Conservation (phyloP, 2,113 vertebrate genomes). For the Emydocephalus ijimae region DNA sequence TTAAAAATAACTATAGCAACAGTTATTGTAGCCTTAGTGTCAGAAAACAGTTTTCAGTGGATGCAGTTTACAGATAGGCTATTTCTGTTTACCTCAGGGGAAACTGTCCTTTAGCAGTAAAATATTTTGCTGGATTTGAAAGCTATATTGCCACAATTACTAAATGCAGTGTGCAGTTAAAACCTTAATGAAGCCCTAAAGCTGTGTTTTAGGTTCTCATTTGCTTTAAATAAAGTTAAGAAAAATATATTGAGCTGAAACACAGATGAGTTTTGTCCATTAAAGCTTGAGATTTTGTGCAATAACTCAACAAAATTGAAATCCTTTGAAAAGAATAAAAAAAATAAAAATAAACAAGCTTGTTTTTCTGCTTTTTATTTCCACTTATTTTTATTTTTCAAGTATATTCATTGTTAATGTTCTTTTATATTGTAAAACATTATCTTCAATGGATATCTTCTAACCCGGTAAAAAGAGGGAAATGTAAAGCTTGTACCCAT, state of each 20-base stretch:
- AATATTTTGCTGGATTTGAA: conserved; percentile 9
- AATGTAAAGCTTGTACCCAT: conserved; percentile 47
- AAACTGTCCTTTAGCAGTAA: conserved; percentile 30
- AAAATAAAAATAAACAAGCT: conserved; percentile 25
- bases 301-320: conserved; percentile 16
- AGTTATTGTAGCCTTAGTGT: conserved; percentile 8
- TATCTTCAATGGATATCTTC: conserved; percentile 31
- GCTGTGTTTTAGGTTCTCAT: neutral
- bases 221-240: conserved; percentile 18
- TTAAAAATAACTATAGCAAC: neutral
- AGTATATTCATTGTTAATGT: conserved; percentile 32
- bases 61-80: neutral
- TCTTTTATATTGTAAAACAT: conserved; percentile 27
- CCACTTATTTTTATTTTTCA: conserved; percentile 2
- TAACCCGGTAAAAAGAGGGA: conserved; percentile 31
- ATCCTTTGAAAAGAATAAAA: conserved; percentile 20
- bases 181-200: neutral
- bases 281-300: conserved; percentile 28
- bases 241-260: neutral
- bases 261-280: fast-evolving
- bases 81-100: conserved; percentile 5
- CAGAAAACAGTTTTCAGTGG: neutral
- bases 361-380: conserved; percentile 41
- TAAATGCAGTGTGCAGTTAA: neutral
- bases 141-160: neutral